Conservation (phyloP, 2,113 vertebrate species). For the Ploceus nigricollis region DNA sequence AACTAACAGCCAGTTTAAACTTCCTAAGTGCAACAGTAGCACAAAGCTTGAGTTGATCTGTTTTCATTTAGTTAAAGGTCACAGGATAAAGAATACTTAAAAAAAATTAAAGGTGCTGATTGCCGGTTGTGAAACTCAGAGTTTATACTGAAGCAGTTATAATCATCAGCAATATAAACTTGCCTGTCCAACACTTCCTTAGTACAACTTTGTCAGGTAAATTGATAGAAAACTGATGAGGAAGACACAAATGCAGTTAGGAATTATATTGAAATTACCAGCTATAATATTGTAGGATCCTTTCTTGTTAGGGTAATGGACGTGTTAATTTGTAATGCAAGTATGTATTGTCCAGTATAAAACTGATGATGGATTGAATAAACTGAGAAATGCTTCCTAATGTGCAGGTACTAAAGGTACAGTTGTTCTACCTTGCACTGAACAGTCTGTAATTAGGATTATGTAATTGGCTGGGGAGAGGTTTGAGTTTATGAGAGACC, state of each 20-base stretch:
- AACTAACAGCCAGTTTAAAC: background rate
- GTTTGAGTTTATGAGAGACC: background rate
- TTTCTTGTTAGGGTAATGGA: background rate
- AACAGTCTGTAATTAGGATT: background rate
- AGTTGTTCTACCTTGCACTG: background rate
- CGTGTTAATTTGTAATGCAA: background rate
- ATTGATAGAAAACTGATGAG: background rate
- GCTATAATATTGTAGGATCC: background rate
- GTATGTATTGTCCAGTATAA: background rate
- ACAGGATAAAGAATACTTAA: background rate
- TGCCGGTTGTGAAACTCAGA: background rate
- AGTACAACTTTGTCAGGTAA: background rate
- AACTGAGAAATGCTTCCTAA: background rate
- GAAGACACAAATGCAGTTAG: background rate
- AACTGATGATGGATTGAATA: background rate
- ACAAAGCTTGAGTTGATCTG: background rate
- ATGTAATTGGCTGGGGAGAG: background rate
- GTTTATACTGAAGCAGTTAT: background rate
- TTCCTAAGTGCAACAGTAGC: background rate
- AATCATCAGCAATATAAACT: background rate
- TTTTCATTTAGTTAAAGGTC: background rate
- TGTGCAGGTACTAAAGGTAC: background rate
- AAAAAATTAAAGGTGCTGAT: background rate
- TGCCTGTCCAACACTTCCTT: background rate
- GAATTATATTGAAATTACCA: background rate